phyloP scores from a whole-genome alignment of 92 coral and sea anemone genomes.

The Chrysogorgia sp. region DNA sequence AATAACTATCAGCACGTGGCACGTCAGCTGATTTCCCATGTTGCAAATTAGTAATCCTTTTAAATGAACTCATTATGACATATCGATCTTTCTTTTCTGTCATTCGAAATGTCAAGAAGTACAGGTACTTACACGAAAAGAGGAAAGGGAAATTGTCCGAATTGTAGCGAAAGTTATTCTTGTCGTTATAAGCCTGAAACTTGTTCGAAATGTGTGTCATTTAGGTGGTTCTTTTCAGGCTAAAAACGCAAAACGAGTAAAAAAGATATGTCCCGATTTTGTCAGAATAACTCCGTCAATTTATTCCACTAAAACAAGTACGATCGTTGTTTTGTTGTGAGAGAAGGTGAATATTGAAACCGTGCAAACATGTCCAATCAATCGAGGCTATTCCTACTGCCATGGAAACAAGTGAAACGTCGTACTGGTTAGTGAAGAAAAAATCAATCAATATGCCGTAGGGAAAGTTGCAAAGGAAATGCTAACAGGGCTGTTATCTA shows the following conservation, averaged over 20 bases:
- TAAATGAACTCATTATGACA: too few species aligned
- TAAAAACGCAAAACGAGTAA: not conserved
- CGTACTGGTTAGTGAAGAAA: not conserved
- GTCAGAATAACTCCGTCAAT: not conserved
- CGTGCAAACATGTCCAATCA: not conserved
- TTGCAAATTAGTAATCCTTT: too few species aligned
- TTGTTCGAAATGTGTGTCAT: not conserved
- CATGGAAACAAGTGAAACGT: not conserved
- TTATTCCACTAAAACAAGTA: slow-evolving; percentile 10
- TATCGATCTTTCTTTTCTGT: too few species aligned
- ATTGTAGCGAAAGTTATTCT: slow-evolving; percentile 1
- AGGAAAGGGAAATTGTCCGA: slow-evolving; percentile 26
- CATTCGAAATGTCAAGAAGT: too few species aligned
- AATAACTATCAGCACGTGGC: too few species aligned
- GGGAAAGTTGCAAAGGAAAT: not conserved
- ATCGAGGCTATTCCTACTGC: not conserved
- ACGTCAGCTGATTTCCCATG: too few species aligned
- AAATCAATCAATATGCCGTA: not conserved
- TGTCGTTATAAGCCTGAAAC: not conserved
- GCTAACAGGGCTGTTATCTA: not conserved
- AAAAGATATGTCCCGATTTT: not conserved
- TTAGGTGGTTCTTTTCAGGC: not conserved
- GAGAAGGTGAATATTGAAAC: slow-evolving; percentile 7
- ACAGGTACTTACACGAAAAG: too few species aligned
- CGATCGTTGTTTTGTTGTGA: slow-evolving; percentile 24